Base-by-base conservation (phyloP, 1,140 invertebrate genomes). In the Chionoecetes opilio region DNA sequence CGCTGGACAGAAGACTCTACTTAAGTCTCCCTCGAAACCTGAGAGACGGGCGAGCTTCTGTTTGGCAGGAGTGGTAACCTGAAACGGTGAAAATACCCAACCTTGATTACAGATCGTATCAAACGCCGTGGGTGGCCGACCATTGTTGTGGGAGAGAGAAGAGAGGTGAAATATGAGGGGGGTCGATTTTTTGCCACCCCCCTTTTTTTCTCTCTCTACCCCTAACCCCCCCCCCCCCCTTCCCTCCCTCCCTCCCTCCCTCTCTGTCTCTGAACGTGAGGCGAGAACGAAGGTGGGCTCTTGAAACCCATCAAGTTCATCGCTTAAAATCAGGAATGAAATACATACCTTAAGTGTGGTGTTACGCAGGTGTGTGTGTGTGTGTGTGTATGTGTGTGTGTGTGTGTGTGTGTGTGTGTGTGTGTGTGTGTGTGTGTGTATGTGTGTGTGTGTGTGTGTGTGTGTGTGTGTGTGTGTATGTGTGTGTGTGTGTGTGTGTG, bases 91-190 rank as follows among this genome's bases (percentile, higher is more conserved):
- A 75, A 75, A 75, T 75, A 75, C n/a, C 63, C n/a, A n/a, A 75
- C 63, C 63, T n/a, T 75, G 63, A 75, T 75, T 75, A 75, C 63
- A 75, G 63, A 75, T 75, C 63, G 63, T 75, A 75, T 75, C 63
- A 75, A n/a, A 75, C 63, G 63, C 63, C 63, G 5, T 75, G 63
- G 63, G 63, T 75, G 63, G 63, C 63, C 63, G 21, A n/a, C 63
- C n/a, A n/a, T 75, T 75, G 63, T 75, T n/a, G 63, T 75, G 63
- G 63, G 46, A 53, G 46, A 53, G 46, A n/a, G 63, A 75, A 26
- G 63, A 75, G 63, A 17, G 63, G 63, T 75, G 63, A 75, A 75
- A 75, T n/a, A 75, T 75, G 63, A 75, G 63, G 63, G 63, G 8
- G 46, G 0, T 53, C n/a, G n/a, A 3, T 53, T 53, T 53, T 53